Evolutionary conservation across 1,140 invertebrate genomes (phyloP).

Genomic region (Conopomorpha cramerella): DNA sequence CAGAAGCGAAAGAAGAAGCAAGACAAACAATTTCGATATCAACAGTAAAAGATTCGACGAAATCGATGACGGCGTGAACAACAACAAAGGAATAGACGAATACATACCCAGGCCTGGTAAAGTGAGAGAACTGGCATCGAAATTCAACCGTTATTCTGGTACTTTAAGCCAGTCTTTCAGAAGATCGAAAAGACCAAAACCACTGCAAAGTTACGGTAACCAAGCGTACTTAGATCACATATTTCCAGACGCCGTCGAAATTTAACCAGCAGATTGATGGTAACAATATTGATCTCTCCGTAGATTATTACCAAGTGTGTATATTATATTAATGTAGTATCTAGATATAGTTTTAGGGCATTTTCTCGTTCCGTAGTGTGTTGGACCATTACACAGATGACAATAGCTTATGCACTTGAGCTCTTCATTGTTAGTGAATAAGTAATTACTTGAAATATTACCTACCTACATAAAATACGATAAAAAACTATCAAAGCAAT

Average conservation of each 20-base stretch:
- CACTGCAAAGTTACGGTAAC: conserved; percentile 45
- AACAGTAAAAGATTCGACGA: conserved; percentile 16
- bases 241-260: conserved; percentile 55
- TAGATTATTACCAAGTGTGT: too few relatives aligned
- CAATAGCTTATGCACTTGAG: too few relatives aligned
- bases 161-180: conserved; percentile 17
- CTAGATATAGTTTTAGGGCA: too few relatives aligned
- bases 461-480: too few relatives aligned
- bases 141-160: conserved; percentile 31
- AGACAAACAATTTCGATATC: conserved; percentile 6
- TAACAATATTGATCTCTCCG: too few relatives aligned
- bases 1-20: conserved; percentile 9
- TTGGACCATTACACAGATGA: too few relatives aligned
- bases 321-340: too few relatives aligned
- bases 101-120: conserved; percentile 36
- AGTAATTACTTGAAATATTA: too few relatives aligned
- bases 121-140: conserved; percentile 48
- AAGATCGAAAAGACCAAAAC: conserved; percentile 40
- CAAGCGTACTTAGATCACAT: conserved; percentile 54
- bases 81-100: conserved; percentile 17
- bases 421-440: too few relatives aligned
- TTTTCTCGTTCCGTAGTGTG: too few relatives aligned
- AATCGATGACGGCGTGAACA: conserved; percentile 22
- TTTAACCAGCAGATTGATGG: conserved; percentile 22
- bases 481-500: too few relatives aligned